Percentiles rank a stretch among this genome's conserved stretches.
These are phyloP conservation scores for Gopherus evgoodei DNA, from an alignment of 2,113 vertebrate species.

Conservation along the genomic window DNA sequence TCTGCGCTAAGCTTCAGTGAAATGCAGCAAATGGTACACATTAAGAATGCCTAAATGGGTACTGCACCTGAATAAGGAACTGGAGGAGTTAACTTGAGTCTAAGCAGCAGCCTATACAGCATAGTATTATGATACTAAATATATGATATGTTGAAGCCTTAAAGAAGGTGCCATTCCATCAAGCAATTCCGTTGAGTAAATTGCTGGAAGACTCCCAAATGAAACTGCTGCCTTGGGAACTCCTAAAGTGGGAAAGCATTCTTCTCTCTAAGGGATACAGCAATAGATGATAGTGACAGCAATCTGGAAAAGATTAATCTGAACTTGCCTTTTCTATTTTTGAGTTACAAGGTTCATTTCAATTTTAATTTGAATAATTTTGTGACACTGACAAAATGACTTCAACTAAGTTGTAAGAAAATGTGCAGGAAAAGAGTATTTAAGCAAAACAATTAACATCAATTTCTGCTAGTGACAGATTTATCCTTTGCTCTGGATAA, in stretches of 20 bases:
- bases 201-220: neutral
- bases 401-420: conserved; percentile 49
- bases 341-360: conserved; percentile 62
- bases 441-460: conserved; percentile 57
- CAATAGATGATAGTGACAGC: conserved; percentile 14
- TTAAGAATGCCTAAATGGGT: neutral
- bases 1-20: neutral
- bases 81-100: neutral
- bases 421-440: conserved; percentile 57
- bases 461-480: conserved; percentile 47
- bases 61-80: neutral
- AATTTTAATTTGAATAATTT: conserved; percentile 43
- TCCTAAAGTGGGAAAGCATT: neutral
- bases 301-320: conserved; percentile 45
- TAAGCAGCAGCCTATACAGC: neutral
- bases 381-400: conserved; percentile 40
- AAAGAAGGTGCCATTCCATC: neutral
- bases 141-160: neutral
- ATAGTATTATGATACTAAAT: neutral
- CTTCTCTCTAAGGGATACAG: conserved; percentile 27
- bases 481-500: conserved; percentile 36
- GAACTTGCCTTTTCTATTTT: conserved; percentile 27
- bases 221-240: conserved; percentile 37
- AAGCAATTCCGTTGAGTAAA: conserved; percentile 25
- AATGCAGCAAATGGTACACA: neutral